Conservation (phyloP, 2,113 vertebrate species). For the Columbina picui region DNA sequence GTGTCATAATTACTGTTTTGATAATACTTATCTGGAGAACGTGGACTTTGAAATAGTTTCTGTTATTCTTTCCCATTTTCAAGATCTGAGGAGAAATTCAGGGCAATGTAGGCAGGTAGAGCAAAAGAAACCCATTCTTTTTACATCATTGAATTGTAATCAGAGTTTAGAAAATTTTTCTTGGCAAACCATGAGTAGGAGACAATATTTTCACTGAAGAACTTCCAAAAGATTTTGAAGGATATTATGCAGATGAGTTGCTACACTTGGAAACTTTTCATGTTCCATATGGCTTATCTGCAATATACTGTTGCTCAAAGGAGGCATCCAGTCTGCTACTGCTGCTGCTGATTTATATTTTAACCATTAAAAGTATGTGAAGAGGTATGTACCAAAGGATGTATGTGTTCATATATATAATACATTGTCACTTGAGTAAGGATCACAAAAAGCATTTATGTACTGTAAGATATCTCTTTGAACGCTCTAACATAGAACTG, state of each 20-base stretch:
- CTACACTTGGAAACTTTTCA: conserved; percentile 56
- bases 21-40: not conserved
- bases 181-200: conserved; percentile 3
- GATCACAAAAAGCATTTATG: not conserved
- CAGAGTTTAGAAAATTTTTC: not conserved
- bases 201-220: conserved; percentile 52
- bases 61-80: not conserved
- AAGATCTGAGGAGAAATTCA: not conserved
- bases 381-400: not conserved
- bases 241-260: conserved; percentile 59
- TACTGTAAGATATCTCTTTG: not conserved
- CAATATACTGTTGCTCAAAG: conserved; percentile 46
- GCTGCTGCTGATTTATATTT: conserved; percentile 21
- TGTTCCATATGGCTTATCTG: conserved; percentile 69
- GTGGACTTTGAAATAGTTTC: not conserved
- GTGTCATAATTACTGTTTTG: not conserved
- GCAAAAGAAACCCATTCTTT: not conserved
- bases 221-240: conserved; percentile 48
- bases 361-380: not conserved
- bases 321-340: conserved; percentile 28
- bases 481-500: not conserved
- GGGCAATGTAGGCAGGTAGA: not conserved
- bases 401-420: not conserved
- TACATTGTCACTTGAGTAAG: not conserved
- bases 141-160: not conserved